Evolutionary conservation across 2,113 vertebrate genomes (phyloP).

Genomic region (Tragelaphus strepsiceros): DNA sequence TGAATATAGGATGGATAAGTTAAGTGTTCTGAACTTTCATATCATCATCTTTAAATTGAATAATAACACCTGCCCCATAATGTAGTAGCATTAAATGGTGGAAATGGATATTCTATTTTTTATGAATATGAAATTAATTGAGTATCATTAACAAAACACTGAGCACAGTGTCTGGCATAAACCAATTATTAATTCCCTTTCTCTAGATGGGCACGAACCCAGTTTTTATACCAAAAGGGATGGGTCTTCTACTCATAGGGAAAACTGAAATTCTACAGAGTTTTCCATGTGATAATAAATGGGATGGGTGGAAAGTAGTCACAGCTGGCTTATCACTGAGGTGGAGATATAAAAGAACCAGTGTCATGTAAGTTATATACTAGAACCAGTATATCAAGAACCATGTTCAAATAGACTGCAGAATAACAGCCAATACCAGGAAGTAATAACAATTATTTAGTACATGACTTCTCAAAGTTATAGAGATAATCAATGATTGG

Average conservation of each 20-base stretch:
- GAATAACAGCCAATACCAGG: neutral
- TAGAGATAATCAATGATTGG: neutral
- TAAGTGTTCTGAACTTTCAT: neutral
- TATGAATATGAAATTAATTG: constrained; percentile 14
- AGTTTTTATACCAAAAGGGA: neutral
- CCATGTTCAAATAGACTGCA: neutral
- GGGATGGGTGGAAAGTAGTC: too few relatives aligned
- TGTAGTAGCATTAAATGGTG: neutral
- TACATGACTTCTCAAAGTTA: neutral
- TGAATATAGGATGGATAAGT: neutral
- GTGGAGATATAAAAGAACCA: neutral
- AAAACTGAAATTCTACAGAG: neutral
- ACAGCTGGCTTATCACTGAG: too few relatives aligned
- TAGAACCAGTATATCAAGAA: neutral
- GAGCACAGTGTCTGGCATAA: neutral
- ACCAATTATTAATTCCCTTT: neutral
- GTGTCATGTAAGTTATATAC: neutral
- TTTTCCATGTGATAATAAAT: too few relatives aligned
- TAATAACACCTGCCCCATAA: neutral
- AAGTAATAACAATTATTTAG: neutral
- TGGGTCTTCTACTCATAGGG: neutral
- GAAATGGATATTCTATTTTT: neutral
- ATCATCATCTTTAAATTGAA: neutral
- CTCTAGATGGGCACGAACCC: neutral
- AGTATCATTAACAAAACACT: neutral